Conservation (phyloP, 1,140 invertebrate species). For the Neodiprion fabricii region DNA sequence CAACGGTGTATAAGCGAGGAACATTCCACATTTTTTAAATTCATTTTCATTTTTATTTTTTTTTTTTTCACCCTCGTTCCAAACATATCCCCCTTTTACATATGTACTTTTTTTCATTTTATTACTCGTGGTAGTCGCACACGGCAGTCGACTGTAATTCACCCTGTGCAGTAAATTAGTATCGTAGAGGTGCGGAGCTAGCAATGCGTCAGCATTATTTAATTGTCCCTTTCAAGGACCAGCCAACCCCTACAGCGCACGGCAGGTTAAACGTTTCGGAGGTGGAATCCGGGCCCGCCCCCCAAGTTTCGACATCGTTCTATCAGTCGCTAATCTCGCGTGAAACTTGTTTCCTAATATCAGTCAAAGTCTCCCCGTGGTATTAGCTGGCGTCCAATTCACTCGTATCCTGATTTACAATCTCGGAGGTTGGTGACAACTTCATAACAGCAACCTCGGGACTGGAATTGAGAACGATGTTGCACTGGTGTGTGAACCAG, state of each 20-base stretch:
- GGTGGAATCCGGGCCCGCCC: background rate
- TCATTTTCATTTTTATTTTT: background rate
- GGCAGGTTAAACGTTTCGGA: too few species aligned
- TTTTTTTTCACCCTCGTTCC: too few species aligned
- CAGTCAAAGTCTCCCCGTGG: background rate
- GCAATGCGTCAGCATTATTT: background rate
- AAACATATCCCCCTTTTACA: too few species aligned
- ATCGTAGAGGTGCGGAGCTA: background rate
- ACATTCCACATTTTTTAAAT: background rate
- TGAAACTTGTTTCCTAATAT: background rate
- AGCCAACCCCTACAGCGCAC: background rate
- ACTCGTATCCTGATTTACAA: background rate
- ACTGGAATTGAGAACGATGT: too few species aligned
- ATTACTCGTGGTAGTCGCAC: background rate
- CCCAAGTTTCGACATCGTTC: background rate
- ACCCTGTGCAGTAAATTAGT: background rate
- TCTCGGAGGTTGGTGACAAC: background rate
- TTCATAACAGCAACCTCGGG: too few species aligned
- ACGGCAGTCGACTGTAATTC: background rate
- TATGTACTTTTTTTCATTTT: background rate
- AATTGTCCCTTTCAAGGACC: slow-evolving; percentile 1
- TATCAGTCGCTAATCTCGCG: background rate
- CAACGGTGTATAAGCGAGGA: background rate
- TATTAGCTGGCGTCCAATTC: background rate
- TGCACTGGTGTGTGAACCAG: too few species aligned